Evolutionary conservation across 2,797 vertebrate genomes (phyloP), one percentile per base, ranked within the genome.

Genomic region (Diglossa cyanea): DNA sequence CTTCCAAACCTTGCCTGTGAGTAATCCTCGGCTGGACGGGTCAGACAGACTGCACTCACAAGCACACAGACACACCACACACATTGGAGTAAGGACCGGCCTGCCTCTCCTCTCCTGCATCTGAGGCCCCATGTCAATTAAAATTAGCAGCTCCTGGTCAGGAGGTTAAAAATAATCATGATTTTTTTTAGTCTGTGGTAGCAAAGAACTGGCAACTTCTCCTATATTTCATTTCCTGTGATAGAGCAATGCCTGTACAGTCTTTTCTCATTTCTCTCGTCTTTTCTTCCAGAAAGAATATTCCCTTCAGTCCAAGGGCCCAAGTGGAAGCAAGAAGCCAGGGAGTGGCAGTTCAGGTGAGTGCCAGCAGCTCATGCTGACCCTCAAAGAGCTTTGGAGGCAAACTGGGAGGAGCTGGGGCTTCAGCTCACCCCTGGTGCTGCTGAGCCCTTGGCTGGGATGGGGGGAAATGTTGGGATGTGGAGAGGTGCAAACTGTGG

Each of bases 231-330:
- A 40, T 11, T 31, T 57, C 44, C 47, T 65, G 25, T 61, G 44
- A 87, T 9, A 47, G 10, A 65, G 45, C 21, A 90, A 72, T 24
- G 53, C 13, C 18, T 55, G 23, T n/a, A 21, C 28, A 40, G 14
- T 61, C 26, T 30, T 80, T 84, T 82, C 40, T 72, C 39, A 87
- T 67, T 80, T 83, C 45, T 90, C 63, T 90, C 71, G 6, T 89
- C 79, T 94, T 94, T 94, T 76, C 88, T 95, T 94, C 89, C 97
- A 99, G 99, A 99, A 98, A 97, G 97, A 98, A 84, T 99, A 99
- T 95, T 98, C 97, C 92, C 96, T 99, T 42, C 97, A 96, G 78
- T 88, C 98, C 94, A 98, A 97, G 87, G 96, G 97, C 92, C 94
- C 93, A 6, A 95, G 89, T 80, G 98, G 97, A 95, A 98, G 98